phyloP scores from a whole-genome alignment of 2,113 vertebrate genomes.

The Pygoscelis antarcticus region DNA sequence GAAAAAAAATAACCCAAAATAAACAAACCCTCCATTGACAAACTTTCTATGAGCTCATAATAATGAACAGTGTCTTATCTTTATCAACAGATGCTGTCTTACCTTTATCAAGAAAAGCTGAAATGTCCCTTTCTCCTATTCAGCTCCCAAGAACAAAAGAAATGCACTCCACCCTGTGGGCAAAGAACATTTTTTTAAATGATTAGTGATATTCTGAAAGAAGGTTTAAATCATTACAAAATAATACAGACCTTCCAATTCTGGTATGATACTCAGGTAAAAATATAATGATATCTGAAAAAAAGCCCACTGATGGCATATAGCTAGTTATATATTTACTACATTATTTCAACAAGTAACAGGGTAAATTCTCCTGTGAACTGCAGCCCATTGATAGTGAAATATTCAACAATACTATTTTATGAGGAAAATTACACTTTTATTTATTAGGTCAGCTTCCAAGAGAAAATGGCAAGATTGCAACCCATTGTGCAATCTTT shows the following conservation, averaged over 20 bases:
- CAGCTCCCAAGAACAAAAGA: slow-evolving; percentile 56
- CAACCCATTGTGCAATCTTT: background rate
- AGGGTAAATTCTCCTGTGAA: background rate
- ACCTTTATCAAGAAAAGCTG: slow-evolving; percentile 63
- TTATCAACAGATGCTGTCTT: slow-evolving; percentile 59
- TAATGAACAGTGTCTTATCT: slow-evolving; percentile 46
- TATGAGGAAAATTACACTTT: background rate
- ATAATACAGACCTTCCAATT: background rate
- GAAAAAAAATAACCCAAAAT: background rate
- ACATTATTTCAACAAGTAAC: background rate
- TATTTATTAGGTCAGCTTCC: background rate
- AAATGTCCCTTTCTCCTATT: slow-evolving; percentile 50
- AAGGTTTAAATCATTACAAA: background rate
- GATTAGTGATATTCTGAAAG: background rate
- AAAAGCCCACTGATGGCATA: background rate
- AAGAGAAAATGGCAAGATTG: background rate
- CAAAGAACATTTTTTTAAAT: slow-evolving; percentile 31
- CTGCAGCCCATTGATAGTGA: background rate
- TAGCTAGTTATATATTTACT: background rate
- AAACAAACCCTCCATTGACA: slow-evolving; percentile 55
- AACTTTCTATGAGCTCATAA: slow-evolving; percentile 20
- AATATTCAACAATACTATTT: background rate
- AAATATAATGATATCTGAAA: background rate
- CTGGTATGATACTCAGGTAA: background rate
- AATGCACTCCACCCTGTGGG: slow-evolving; percentile 52